Conservation (phyloP, 1,140 invertebrate genomes). For the Colletes latitarsis region DNA sequence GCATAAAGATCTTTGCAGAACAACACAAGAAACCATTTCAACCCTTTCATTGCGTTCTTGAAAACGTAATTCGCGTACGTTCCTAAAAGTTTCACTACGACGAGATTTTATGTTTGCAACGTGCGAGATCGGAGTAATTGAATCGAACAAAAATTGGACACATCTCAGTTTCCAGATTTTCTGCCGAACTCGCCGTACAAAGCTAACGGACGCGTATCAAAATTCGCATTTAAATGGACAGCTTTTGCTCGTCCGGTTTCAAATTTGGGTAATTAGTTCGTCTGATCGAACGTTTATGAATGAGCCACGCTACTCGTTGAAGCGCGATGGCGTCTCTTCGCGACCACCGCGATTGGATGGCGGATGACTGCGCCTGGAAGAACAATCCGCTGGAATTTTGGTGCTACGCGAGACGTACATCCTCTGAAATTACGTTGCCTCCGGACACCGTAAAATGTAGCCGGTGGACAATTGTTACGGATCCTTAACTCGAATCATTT, state of each 20-base stretch:
- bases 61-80: no score
- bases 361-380: neutral
- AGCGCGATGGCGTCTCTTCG: neutral
- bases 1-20: no score
- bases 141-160: no score
- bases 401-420: neutral
- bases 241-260: neutral
- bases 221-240: neutral
- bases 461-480: neutral
- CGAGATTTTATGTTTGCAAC: no score
- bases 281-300: conserved; percentile 4
- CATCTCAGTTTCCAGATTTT: no score
- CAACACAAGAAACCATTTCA: no score
- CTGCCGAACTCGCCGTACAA: neutral
- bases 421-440: neutral
- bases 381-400: neutral
- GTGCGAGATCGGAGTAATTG: no score
- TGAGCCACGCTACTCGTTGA: neutral
- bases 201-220: conserved; percentile 1
- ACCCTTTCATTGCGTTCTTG: no score
- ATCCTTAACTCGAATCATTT: neutral
- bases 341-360: neutral
- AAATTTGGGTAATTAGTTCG: conserved; percentile 17
- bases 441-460: neutral
- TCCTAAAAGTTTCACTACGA: no score